These are phyloP conservation scores for Thecophora atra DNA, from an alignment of 2,888 invertebrate species.

Conservation along the genomic window DNA sequence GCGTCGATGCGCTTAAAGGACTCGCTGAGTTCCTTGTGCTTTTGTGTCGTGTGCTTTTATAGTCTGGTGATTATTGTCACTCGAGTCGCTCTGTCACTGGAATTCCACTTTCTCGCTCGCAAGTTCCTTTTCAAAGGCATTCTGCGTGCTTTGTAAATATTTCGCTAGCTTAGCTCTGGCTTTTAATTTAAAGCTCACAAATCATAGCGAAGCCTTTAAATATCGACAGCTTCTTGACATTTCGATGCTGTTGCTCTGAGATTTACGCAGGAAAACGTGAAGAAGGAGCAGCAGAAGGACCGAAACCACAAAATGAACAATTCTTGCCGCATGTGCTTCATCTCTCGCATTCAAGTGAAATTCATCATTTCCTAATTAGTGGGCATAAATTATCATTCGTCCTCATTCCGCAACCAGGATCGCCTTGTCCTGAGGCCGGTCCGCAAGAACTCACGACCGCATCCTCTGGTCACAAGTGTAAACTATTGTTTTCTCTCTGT, in stretches of 20 bases:
- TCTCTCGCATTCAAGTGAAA: slow-evolving; percentile 50
- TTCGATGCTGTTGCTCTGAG: slow-evolving; percentile 10
- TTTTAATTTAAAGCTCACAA: slow-evolving; percentile 40
- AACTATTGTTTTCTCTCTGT: slow-evolving; percentile 51
- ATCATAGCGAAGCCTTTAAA: slow-evolving; percentile 33
- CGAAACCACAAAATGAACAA: neutral
- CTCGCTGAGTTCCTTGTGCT: neutral
- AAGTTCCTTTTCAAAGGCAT: slow-evolving; percentile 19
- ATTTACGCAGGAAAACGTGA: neutral
- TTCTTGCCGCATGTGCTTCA: slow-evolving; percentile 33
- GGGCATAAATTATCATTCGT: slow-evolving; percentile 55
- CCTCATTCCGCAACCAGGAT: slow-evolving; percentile 39
- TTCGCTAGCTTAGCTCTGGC: slow-evolving; percentile 33
- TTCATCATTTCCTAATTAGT: slow-evolving; percentile 63
- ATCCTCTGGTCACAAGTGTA: slow-evolving; percentile 54
- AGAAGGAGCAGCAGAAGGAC: neutral
- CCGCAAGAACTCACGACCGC: slow-evolving; percentile 29
- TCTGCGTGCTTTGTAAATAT: slow-evolving; percentile 36
- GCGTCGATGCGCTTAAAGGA: slow-evolving; percentile 5
- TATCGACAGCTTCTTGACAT: slow-evolving; percentile 14
- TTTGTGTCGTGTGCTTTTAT: slow-evolving; percentile 14
- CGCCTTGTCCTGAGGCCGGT: slow-evolving; percentile 32
- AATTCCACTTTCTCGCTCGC: slow-evolving; percentile 25
- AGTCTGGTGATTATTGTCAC: slow-evolving; percentile 34
- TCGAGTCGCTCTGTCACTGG: slow-evolving; percentile 23